Conservation (phyloP, 2,113 vertebrate species). For the Mystacornis crossleyi region DNA sequence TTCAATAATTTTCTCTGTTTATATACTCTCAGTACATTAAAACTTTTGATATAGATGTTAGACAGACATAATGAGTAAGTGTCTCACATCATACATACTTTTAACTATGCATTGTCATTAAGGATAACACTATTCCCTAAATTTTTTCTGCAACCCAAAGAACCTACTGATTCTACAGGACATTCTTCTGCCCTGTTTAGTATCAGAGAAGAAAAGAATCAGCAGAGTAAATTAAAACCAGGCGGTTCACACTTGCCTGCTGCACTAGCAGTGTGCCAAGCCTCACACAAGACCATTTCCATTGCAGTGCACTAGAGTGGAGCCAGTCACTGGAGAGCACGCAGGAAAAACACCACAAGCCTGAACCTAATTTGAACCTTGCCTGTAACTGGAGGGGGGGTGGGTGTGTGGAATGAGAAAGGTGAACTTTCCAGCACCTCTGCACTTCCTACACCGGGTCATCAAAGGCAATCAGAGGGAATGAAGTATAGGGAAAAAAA, state of each 20-base stretch:
- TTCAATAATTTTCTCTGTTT: background rate
- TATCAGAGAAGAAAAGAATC: background rate
- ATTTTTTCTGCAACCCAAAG: background rate
- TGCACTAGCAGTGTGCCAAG: background rate
- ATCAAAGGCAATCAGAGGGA: background rate
- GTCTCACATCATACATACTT: background rate
- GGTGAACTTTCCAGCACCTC: background rate
- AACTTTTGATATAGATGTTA: background rate
- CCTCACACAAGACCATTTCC: background rate
- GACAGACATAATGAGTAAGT: background rate
- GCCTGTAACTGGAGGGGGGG: accelerated
- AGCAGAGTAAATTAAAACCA: background rate
- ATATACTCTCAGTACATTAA: background rate
- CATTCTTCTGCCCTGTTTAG: background rate
- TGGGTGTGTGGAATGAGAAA: background rate
- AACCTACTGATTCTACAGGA: background rate
- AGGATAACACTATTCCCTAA: background rate
- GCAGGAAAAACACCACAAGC: background rate
- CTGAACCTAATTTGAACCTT: background rate
- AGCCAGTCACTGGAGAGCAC: background rate
- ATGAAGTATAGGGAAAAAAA: background rate
- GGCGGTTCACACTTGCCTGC: background rate
- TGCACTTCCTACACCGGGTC: background rate
- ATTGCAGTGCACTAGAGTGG: background rate
- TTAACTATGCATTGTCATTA: background rate